Evolutionary conservation across 2,797 vertebrate genomes (phyloP), one percentile per base, ranked within the genome.

Genomic region (Mallotus villosus): DNA sequence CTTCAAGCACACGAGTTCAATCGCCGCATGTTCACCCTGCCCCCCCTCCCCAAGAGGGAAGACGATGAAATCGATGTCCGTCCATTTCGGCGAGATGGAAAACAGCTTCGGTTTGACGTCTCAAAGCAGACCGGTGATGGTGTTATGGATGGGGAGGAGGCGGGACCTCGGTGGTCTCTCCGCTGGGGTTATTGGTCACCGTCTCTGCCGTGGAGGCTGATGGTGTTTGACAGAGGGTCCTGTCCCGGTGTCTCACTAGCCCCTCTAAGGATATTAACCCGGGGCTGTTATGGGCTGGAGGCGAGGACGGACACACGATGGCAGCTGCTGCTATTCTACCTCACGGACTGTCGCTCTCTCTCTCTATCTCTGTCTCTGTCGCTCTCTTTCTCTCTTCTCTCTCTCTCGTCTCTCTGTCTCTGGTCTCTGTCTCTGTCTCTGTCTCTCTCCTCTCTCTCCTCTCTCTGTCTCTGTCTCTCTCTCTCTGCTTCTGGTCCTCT

Each of bases 261-360:
- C 49, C 22, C 58, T 66, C 49, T 67, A 51, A 27, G 83, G 80
- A 85, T 73, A 75, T 82, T 78, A 84, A 82, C 76, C 66, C 66
- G 32, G 72, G 68, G 68, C 61, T 74, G 63, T 68, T 72, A 81
- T 72, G 78, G 72, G 83, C 80, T 74, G 80, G 76, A 64, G 63
- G 76, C 4, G 74, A 61, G 72, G 86, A 86, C 53, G 83, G 85
- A 88, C 75, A 81, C 71, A 71, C 9, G 70, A 69, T 79, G 81
- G 77, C 87, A 90, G 86, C 86, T 86, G 86, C 62, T 8, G 62
- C 12, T 68, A 58, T 70, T 81, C 76, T 24, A 29, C 14, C 60
- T 25, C 16, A 8, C 19, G 4, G n/a, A 22, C 58, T 25, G 7
- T 25, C 11, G 8, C 21, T 4, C 4, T 61, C 9, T 61, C 59